phyloP scores from a whole-genome alignment of 2,797 vertebrate genomes.

The Sarcoramphus papa region DNA sequence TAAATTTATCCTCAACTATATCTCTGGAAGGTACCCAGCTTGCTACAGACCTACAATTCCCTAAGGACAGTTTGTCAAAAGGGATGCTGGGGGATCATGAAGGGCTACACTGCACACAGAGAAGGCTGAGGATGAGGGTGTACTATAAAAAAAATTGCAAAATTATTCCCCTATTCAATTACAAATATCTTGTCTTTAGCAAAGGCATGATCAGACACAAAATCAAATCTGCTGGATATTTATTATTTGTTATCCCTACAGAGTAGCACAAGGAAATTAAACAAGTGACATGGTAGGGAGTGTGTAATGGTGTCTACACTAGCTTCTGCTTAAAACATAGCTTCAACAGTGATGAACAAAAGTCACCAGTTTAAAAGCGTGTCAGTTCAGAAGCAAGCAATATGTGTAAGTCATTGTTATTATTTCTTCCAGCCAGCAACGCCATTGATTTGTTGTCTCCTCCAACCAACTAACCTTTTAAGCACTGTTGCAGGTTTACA shows the following conservation, averaged over 20 bases:
- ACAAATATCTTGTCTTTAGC: not conserved
- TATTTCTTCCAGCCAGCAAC: not conserved
- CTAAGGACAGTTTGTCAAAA: not conserved
- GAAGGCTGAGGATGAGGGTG: not conserved
- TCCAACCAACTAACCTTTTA: not conserved
- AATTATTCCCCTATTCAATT: not conserved
- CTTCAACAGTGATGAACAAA: not conserved
- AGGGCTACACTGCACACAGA: not conserved
- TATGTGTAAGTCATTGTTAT: not conserved
- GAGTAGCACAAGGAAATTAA: not conserved
- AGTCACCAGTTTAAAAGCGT: not conserved
- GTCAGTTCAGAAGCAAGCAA: not conserved
- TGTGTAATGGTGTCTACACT: fast-evolving
- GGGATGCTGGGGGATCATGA: not conserved
- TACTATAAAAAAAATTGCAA: not conserved
- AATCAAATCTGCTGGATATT: not conserved
- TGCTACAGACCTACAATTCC: not conserved
- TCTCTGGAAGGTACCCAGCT: not conserved
- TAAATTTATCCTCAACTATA: not conserved
- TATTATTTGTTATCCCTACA: not conserved
- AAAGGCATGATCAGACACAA: not conserved
- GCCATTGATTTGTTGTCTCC: not conserved
- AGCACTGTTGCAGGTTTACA: not conserved
- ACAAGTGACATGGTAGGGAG: not conserved
- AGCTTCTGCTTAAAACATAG: not conserved